Conservation (phyloP, 1,140 invertebrate genomes). For the Pectinophora gossypiella region DNA sequence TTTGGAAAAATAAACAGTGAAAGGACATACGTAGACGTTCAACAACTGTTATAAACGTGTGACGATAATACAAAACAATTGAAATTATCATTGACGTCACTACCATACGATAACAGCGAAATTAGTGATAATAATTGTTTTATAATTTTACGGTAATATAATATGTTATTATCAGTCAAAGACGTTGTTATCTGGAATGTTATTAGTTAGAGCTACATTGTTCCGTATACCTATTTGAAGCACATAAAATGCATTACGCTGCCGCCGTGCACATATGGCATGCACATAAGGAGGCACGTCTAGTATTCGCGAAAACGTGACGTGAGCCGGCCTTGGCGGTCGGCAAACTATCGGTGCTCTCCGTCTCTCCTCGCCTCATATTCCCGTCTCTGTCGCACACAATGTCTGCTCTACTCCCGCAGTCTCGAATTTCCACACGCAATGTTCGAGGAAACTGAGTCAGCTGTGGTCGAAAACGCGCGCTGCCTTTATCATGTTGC, state of each 20-base stretch:
- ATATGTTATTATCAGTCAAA: background rate
- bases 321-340: slow-evolving; percentile 60
- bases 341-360: slow-evolving; percentile 34
- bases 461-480: slow-evolving; percentile 39
- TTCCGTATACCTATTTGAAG: background rate
- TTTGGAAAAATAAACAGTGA: too few relatives aligned
- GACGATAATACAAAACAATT: background rate
- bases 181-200: background rate
- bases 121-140: too few relatives aligned
- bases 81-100: background rate
- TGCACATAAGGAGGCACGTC: slow-evolving; percentile 37
- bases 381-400: slow-evolving; percentile 46
- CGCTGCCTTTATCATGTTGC: slow-evolving; percentile 21
- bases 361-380: slow-evolving; percentile 31
- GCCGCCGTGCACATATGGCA: slow-evolving; percentile 18
- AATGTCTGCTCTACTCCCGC: slow-evolving; percentile 43
- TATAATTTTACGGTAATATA: too few relatives aligned
- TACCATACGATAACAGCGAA: background rate
- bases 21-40: too few relatives aligned
- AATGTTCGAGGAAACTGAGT: slow-evolving; percentile 63
- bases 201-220: background rate
- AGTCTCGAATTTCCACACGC: slow-evolving; percentile 61
- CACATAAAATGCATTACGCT: slow-evolving; percentile 16
- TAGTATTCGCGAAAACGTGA: slow-evolving; percentile 58
- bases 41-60: too few relatives aligned